A percentile compares a stretch with the other conserved stretches of the same genome.
phyloP scores from a whole-genome alignment of 2,113 vertebrate species.

The Sisor rabdophorus region DNA sequence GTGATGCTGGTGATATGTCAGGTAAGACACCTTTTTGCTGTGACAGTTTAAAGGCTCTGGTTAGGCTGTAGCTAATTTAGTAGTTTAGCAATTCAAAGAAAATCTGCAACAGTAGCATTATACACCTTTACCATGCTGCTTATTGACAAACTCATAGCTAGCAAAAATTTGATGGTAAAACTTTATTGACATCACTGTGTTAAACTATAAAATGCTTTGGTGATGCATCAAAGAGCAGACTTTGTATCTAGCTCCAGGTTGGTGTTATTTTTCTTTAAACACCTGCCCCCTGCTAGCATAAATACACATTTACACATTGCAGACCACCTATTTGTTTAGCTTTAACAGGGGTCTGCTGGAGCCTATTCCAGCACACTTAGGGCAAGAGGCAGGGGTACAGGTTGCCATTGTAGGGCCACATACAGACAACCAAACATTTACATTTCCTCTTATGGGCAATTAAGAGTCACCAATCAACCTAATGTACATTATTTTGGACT shows the following conservation, averaged over 20 bases:
- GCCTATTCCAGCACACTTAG: too few relatives aligned
- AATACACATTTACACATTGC: not conserved
- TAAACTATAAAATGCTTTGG: not conserved
- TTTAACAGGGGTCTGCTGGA: too few relatives aligned
- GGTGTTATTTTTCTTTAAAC: slow-evolving; percentile 22
- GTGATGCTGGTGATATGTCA: slow-evolving; percentile 97
- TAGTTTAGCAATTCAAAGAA: not conserved
- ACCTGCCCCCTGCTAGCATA: slow-evolving; percentile 58
- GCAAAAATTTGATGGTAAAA: not conserved
- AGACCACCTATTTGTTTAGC: slow-evolving; percentile 20
- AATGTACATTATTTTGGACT: too few relatives aligned
- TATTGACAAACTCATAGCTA: not conserved
- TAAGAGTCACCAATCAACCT: too few relatives aligned
- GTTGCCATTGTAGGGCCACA: too few relatives aligned
- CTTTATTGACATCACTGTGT: not conserved
- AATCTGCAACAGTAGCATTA: not conserved
- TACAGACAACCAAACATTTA: too few relatives aligned
- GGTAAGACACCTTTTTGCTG: slow-evolving; percentile 67
- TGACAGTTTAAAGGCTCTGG: not conserved
- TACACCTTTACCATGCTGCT: not conserved
- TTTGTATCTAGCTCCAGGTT: not conserved
- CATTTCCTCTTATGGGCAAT: too few relatives aligned
- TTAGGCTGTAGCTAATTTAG: not conserved
- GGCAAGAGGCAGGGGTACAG: too few relatives aligned
- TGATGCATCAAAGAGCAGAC: not conserved